Evolutionary conservation across 2,888 invertebrate species (phyloP).

Genomic region (Tenthredo notha): DNA sequence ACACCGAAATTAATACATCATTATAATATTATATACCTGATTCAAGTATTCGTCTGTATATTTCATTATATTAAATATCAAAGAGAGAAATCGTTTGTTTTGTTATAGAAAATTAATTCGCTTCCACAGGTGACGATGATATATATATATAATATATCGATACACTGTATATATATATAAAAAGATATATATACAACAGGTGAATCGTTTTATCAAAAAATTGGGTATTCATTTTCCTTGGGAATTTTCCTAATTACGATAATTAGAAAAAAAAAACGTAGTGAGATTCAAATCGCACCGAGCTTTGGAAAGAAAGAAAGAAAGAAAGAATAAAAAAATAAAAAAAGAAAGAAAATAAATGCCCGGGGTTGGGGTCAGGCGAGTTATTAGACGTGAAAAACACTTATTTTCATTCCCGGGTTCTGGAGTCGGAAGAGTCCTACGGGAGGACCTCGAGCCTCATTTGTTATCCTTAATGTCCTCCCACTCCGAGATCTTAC

Average conservation of each 20-base stretch:
- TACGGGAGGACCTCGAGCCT: conserved; percentile 74
- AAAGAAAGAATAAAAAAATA: conserved; percentile 52
- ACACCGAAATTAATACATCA: conserved; percentile 33
- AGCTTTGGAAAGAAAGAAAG: conserved; percentile 62
- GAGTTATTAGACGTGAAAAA: conserved; percentile 59
- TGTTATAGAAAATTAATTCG: neutral
- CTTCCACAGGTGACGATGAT: neutral
- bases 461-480: conserved; percentile 77
- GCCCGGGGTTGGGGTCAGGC: conserved; percentile 46
- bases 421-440: conserved; percentile 73
- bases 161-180: no score
- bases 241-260: neutral
- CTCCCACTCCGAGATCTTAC: conserved; percentile 65
- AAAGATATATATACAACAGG: neutral
- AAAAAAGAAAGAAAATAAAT: no score
- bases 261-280: neutral
- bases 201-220: no score
- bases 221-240: no score
- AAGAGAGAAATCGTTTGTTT: conserved; percentile 32
- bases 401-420: conserved; percentile 77
- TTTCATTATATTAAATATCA: neutral
- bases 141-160: no score
- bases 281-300: neutral
- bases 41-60: neutral
- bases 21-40: conserved; percentile 9